A percentile compares a stretch with the other conserved stretches of the same genome.
Conservation (phyloP, 1,140 invertebrate genomes). For the Drosophila obscura region DNA sequence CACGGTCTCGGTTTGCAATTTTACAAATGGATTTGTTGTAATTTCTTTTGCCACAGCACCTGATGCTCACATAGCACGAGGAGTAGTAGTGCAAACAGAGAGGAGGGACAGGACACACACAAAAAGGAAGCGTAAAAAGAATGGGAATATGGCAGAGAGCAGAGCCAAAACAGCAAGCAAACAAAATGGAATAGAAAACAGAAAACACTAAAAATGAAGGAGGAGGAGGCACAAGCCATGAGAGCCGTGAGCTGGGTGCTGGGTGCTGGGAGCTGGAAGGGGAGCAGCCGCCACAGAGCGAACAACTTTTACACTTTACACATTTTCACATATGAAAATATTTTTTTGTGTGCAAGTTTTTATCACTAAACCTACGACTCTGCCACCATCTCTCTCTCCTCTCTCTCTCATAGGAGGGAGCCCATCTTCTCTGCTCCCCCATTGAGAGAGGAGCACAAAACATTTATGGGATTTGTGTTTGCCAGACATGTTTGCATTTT, state of each 20-base stretch:
- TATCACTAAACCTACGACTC: conserved; percentile 46
- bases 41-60: conserved; percentile 80
- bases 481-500: conserved; percentile 82
- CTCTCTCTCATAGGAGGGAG: no score
- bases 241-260: not conserved
- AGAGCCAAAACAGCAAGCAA: conserved; percentile 14
- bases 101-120: conserved; percentile 20
- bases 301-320: conserved; percentile 78
- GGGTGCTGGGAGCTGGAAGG: not conserved
- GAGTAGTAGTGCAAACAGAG: conserved; percentile 42
- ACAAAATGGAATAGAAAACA: conserved; percentile 69
- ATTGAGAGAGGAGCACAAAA: conserved; percentile 45
- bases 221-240: conserved; percentile 6
- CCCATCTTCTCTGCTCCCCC: not conserved
- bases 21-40: conserved; percentile 82
- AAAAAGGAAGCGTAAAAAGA: conserved; percentile 19
- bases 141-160: conserved; percentile 13
- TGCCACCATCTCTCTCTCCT: no score
- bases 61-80: conserved; percentile 63
- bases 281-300: conserved; percentile 15
- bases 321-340: conserved; percentile 81
- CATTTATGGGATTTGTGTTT: conserved; percentile 82
- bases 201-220: conserved; percentile 37
- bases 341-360: conserved; percentile 75
- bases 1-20: conserved; percentile 78